These are phyloP conservation scores for Oxystoma pomonae DNA, from an alignment of 2,888 invertebrate genomes.

Conservation along the genomic window DNA sequence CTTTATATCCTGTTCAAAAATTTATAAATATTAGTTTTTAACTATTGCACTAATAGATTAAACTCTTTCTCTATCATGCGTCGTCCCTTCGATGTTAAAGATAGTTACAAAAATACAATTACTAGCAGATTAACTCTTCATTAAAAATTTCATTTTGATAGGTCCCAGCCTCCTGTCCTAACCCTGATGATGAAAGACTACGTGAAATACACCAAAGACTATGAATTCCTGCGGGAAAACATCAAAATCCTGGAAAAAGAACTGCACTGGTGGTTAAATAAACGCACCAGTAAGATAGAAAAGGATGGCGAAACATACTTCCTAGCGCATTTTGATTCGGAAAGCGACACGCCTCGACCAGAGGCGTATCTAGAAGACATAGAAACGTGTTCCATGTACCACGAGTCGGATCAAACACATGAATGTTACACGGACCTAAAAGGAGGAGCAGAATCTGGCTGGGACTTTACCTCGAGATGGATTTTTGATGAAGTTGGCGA, in stretches of 20 bases:
- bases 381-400: slow-evolving; percentile 45
- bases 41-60: no score
- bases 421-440: slow-evolving; percentile 58
- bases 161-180: slow-evolving; percentile 70
- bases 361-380: slow-evolving; percentile 69
- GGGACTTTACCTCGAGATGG: slow-evolving; percentile 86
- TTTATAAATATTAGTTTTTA: no score
- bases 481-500: slow-evolving; percentile 55
- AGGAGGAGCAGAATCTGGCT: slow-evolving; percentile 71
- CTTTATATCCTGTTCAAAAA: no score
- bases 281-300: slow-evolving; percentile 51
- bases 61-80: no score
- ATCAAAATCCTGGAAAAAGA: slow-evolving; percentile 59
- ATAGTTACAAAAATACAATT: no score
- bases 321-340: slow-evolving; percentile 60
- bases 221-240: slow-evolving; percentile 57
- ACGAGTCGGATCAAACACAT: slow-evolving; percentile 20
- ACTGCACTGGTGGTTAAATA: slow-evolving; percentile 61
- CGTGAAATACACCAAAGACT: slow-evolving; percentile 56
- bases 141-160: slow-evolving; percentile 25
- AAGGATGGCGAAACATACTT: slow-evolving; percentile 52
- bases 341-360: slow-evolving; percentile 63
- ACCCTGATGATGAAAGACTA: slow-evolving; percentile 61
- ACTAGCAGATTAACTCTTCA: no score
- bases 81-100: background rate